Base-by-base conservation (phyloP, 2,797 vertebrate species). In the Chelon labrosus region DNA sequence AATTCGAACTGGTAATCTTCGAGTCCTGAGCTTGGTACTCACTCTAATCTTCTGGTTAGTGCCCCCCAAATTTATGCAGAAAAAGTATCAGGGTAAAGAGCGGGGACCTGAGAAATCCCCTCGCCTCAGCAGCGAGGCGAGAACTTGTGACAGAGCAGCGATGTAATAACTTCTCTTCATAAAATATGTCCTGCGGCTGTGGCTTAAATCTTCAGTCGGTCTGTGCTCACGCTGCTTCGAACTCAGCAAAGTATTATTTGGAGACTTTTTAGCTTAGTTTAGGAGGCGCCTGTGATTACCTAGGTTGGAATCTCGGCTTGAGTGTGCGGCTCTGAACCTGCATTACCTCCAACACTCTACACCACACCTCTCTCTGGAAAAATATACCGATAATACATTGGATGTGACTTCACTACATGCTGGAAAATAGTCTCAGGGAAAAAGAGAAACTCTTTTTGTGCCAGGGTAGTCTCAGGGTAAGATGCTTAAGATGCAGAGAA, bases 131-230 rank as follows among this genome's bases (percentile, higher is more conserved):
- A 80, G 38, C 68, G 46, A 55, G 55, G 44, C 31, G 49, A 76
- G 47, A 83, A 82, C 64, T 69, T 73, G 63, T 71, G 71, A 82
- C 64, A 66, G 75, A 84, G 68, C 59, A 55, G 75, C 68, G 69
- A 75, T 61, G 75, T 82, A 86, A 86, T 90, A 87, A 88, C 76
- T 78, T 85, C 79, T 82, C 75, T 66, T 86, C 74, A 83, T 79
- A 83, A 89, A 88, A 83, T 79, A 65, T 82, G 62, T 83, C 79
- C 68, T 68, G 7, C 12, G 71, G 78, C 72, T 22, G 10, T 47
- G 58, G 22, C 51, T 85, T 84, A 85, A 89, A 88, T 87, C 80
- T 72, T 55, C 17, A 25, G 61, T 75, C 54, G 58, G 68, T 69
- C 51, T 81, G 68, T 65, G 49, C 68, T 79, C 64, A 22, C 60